Percentiles rank a stretch among this genome's conserved stretches.
phyloP scores from a whole-genome alignment of 2,888 invertebrate genomes.

The Acleris emargana region DNA sequence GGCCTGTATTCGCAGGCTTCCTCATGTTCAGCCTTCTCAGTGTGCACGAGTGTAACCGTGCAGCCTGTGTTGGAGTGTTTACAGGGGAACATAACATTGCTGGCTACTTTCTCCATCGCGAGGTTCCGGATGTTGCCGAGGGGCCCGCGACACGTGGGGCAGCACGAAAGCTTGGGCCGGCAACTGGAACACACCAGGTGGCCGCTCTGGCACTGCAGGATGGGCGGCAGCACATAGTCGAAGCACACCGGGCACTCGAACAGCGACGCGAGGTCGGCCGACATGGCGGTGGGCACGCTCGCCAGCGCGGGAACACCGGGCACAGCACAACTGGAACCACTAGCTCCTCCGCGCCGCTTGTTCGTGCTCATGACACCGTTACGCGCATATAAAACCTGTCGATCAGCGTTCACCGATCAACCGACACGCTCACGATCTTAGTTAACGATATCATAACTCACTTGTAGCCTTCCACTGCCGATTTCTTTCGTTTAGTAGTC shows the following conservation, averaged over 20 bases:
- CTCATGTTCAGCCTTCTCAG: constrained; percentile 99
- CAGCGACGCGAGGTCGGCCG: constrained; percentile 94
- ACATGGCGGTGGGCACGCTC: constrained; percentile 86
- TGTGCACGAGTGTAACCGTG: constrained; percentile 94
- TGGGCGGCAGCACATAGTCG: constrained; percentile 99
- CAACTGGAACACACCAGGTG: constrained; percentile 99
- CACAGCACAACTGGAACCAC: constrained; percentile 82
- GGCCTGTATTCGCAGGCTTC: constrained; percentile 99
- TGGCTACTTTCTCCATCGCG: constrained; percentile 99
- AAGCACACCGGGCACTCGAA: constrained; percentile 99
- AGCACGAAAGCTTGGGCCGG: constrained; percentile 97
- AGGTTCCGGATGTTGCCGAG: constrained; percentile 98
- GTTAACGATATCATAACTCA: constrained; percentile 52
- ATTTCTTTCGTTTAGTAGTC: constrained; percentile 69
- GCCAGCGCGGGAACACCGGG: constrained; percentile 80
- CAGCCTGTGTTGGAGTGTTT: constrained; percentile 99
- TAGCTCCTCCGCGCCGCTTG: constrained; percentile 79
- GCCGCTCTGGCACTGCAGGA: constrained; percentile 99
- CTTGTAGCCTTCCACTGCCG: constrained; percentile 76
- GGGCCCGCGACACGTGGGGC: constrained; percentile 99
- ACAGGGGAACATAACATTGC: constrained; percentile 99
- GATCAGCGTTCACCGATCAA: constrained; percentile 59
- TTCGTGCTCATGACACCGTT: constrained; percentile 83
- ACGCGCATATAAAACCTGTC: constrained; percentile 72
- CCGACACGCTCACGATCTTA: constrained; percentile 49